These are phyloP conservation scores for Rhinoderma darwinii DNA, from an alignment of 2,113 vertebrate genomes.

Conservation along the genomic window DNA sequence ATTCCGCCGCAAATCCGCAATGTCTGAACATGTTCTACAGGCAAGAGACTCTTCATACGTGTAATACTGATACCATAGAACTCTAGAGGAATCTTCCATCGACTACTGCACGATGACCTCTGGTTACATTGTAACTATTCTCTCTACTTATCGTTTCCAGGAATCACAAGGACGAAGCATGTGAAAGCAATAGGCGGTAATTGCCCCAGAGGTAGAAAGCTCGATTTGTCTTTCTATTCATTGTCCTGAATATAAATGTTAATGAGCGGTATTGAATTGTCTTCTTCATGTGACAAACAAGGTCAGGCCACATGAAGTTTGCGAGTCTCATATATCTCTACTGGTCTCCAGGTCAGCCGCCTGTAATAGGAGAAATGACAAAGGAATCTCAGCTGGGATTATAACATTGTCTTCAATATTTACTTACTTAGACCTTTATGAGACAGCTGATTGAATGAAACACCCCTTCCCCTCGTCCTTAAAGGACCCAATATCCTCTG, in stretches of 20 bases:
- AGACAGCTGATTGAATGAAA: not conserved
- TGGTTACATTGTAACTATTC: constrained; percentile 15
- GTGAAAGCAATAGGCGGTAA: constrained; percentile 22
- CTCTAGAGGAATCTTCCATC: not conserved
- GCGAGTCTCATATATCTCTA: constrained; percentile 30
- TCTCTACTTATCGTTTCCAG: constrained; percentile 28
- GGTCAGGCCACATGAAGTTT: constrained; percentile 13
- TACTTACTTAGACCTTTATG: not conserved
- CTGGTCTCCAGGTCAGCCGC: not conserved
- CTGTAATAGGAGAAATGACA: not conserved
- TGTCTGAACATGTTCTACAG: too few species aligned
- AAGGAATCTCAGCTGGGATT: not conserved
- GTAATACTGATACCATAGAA: not conserved
- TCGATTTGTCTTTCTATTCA: not conserved
- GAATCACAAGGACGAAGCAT: not conserved
- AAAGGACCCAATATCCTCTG: not conserved
- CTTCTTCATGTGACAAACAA: constrained; percentile 12
- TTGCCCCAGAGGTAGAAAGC: constrained; percentile 4
- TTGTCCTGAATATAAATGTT: constrained; percentile 6
- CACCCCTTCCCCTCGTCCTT: not conserved
- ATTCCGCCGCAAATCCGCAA: too few species aligned
- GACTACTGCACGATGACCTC: not conserved
- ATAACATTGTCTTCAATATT: constrained; percentile 5
- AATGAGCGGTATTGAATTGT: constrained; percentile 24
- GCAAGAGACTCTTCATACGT: too few species aligned